phyloP scores from a whole-genome alignment of 2,888 invertebrate species.

The Belgica antarctica region DNA sequence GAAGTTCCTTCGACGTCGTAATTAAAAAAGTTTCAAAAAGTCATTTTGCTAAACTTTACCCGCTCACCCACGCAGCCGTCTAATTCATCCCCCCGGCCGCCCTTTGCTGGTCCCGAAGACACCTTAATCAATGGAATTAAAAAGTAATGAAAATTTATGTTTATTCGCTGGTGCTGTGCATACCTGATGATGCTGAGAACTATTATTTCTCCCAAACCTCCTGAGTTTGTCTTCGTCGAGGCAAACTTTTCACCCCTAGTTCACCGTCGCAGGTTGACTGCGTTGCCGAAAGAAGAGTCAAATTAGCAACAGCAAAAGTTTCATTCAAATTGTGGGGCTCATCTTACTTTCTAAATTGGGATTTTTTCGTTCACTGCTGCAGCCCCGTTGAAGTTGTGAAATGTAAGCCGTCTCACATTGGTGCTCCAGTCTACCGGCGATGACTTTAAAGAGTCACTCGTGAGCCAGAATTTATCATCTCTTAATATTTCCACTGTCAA shows the following conservation, averaged over 20 bases:
- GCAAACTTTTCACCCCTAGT: neutral
- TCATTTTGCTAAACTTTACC: conserved; percentile 20
- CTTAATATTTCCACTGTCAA: conserved; percentile 20
- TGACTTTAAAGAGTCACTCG: too few species aligned
- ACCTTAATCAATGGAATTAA: conserved; percentile 39
- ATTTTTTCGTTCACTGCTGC: neutral
- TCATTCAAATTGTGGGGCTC: too few species aligned
- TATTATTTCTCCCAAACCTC: conserved; percentile 2
- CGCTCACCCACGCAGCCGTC: neutral
- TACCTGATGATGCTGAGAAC: neutral
- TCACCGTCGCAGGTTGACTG: too few species aligned
- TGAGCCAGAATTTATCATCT: conserved; percentile 7
- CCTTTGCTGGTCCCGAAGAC: too few species aligned
- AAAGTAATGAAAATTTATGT: conserved; percentile 39
- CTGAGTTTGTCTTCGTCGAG: conserved; percentile 11
- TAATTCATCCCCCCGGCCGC: too few species aligned
- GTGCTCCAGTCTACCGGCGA: too few species aligned
- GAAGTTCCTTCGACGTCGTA: conserved; percentile 8
- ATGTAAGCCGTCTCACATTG: too few species aligned
- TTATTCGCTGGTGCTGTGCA: neutral
- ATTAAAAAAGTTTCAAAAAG: conserved; percentile 37
- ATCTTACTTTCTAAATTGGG: conserved; percentile 12
- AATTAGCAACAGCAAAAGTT: too few species aligned
- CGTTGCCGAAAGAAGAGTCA: too few species aligned
- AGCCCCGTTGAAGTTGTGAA: neutral